Evolutionary conservation across 2,797 vertebrate genomes (phyloP), one percentile per base, ranked within the genome.

Genomic region (Falco naumanni): DNA sequence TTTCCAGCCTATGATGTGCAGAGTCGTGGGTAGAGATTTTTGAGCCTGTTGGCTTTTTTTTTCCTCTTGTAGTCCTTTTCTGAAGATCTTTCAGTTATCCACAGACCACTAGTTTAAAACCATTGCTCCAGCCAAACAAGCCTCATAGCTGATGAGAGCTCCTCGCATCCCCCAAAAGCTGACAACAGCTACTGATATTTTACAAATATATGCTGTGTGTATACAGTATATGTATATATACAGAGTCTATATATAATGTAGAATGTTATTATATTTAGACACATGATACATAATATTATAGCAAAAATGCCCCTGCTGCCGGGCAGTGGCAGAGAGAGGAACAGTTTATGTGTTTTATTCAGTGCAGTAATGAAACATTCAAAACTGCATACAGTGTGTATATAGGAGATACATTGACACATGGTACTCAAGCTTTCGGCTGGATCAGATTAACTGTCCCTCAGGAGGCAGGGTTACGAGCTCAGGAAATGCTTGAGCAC

Each of bases 401-500:
- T 48, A 12, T 31, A 66, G 79, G 72, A 82, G 66, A 56, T 43
- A 64, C 79, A 48, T 1, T 89, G 89, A 87, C 91, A 88, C 54
- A 72, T 31, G 63, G 72, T 88, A 53, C 33, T 91, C 59, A 72
- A 33, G 50, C 17, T 72, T 86, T 84, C 0, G 0, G 84, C 89
- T 87, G 74, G 74, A 84, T 94, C 77, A 84, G 59, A 90, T 84
- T 71, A 71, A 68, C n/a, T n/a, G n/a, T 71, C 68, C 60, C 71
- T 92, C 66, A 82, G 88, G 87, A 93, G 80, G 34, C 54, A 82
- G 63, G 79, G 64, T 76, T 93, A 83, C 0, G 14, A 94, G 68
- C 48, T 90, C 91, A 94, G 94, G 93, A 96, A 96, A 90, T 80
- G 83, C 83, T 70, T 90, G 48, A 84, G 70, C 87, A 84, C 74